Evolutionary conservation across 2,888 invertebrate genomes (phyloP).

Genomic region (Vesta saturnalis): DNA sequence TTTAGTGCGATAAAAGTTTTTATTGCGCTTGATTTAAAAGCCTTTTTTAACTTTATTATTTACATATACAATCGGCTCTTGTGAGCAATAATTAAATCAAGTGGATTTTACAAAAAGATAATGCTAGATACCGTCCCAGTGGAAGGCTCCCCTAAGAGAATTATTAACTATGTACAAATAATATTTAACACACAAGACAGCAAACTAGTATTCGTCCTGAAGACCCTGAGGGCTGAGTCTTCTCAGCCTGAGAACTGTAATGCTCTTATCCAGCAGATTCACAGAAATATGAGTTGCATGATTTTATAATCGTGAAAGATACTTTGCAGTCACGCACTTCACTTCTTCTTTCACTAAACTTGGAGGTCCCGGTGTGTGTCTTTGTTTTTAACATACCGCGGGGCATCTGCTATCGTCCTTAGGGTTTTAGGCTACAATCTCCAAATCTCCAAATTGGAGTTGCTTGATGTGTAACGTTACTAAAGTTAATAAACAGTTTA

Average conservation of each 20-base stretch:
- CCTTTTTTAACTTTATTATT: too few species aligned
- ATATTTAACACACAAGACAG: too few species aligned
- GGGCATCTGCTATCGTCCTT: slow-evolving; percentile 15
- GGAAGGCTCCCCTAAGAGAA: too few species aligned
- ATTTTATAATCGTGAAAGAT: background rate
- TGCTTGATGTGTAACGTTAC: slow-evolving; percentile 15
- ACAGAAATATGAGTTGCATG: background rate
- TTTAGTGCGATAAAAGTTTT: too few species aligned
- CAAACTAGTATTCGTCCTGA: background rate
- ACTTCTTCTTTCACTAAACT: slow-evolving; percentile 13
- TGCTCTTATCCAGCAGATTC: slow-evolving; percentile 11
- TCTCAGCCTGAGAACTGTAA: background rate
- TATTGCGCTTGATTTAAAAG: too few species aligned
- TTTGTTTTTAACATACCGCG: too few species aligned
- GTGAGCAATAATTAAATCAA: too few species aligned
- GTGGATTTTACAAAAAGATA: too few species aligned
- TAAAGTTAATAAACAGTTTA: slow-evolving; percentile 17
- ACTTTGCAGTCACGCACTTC: slow-evolving; percentile 14
- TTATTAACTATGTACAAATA: too few species aligned
- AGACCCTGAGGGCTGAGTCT: slow-evolving; percentile 12
- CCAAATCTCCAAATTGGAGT: slow-evolving; percentile 16
- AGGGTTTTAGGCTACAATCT: slow-evolving; percentile 7
- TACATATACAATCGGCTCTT: too few species aligned
- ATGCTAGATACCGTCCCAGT: too few species aligned
- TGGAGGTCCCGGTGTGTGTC: slow-evolving; percentile 9